Base-by-base conservation (phyloP, 2,888 invertebrate species). In the Pterobdella sp. region DNA sequence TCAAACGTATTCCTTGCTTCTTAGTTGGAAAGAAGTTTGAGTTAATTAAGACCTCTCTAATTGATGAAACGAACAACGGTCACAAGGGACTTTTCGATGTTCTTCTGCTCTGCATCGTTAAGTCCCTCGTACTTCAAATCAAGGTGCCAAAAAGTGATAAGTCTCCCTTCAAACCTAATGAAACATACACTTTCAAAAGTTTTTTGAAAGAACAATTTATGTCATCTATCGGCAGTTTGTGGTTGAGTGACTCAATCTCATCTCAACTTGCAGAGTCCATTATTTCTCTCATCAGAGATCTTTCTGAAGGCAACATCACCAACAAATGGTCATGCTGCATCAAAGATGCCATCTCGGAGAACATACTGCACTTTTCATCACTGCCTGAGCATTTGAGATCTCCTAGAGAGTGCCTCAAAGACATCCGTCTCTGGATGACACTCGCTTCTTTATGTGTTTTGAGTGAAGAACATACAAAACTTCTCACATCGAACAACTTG, bases 371-470 rank as follows among this genome's bases (percentile, higher is more conserved):
- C 80, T 85, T 95, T 70, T 92, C 93, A 0, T 89, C 90, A 78
- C 84, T 94, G 73, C 88, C 88, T 75, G 93, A 94, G 79, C 85
- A 86, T 29, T 89, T 90, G 77, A 87, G 94, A 69, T 86, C 87
- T 10, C 92, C 91, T 0, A 87, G 87, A 66, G 88, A 89, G 77
- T 95, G 94, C 82, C 86, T 94, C 66, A 88, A 89, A 78, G 89
- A 90, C 37, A 91, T 94, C 0, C 90, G 91, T 82, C 77, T 86
- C 72, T 97, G 97, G 97, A 84, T 95, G 78, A 91, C 94, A 0
- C 85, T 97, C 71, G 93, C 95, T 0, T 92, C 96, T 0, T 87
- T 97, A 22, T 94, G 95, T 83, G 92, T 95, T 1, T 87, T 96
- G 77, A 93, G 94, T 74, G 90, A 91, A 73, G 91, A 93, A 76